Conservation (phyloP, 1,140 invertebrate genomes). For the Drosophila bipectinata region DNA sequence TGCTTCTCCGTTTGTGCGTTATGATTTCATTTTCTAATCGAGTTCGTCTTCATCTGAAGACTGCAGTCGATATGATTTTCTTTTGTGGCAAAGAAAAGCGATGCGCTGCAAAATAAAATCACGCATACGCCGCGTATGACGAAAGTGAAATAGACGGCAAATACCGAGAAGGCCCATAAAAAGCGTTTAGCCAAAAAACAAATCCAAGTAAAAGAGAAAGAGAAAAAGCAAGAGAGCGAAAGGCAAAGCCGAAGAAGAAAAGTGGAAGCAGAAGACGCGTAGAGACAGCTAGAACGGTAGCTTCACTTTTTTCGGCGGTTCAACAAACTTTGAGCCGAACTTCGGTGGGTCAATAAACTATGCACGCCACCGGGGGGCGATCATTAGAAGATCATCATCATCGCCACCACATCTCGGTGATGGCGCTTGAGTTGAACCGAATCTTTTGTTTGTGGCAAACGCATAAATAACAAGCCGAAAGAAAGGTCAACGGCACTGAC, state of each 20-base stretch:
- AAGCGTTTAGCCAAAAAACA: constrained; percentile 16
- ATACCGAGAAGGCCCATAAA: constrained; percentile 40
- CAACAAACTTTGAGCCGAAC: constrained; percentile 68
- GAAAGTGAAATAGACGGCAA: constrained; percentile 68
- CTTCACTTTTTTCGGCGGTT: constrained; percentile 77
- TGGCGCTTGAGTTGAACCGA: constrained; percentile 47
- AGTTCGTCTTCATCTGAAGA: constrained; percentile 49
- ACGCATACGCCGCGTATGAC: constrained; percentile 72
- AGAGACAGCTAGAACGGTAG: constrained; percentile 43
- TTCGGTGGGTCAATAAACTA: constrained; percentile 73
- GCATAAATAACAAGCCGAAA: constrained; percentile 52
- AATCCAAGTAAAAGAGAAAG: constrained; percentile 39
- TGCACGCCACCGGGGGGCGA: constrained; percentile 45
- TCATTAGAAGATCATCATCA: constrained; percentile 43
- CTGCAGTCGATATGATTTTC: constrained; percentile 53
- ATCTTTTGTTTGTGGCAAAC: constrained; percentile 59
- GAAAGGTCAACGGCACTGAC: constrained; percentile 63
- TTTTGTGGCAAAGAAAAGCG: constrained; percentile 49
- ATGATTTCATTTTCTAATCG: constrained; percentile 76
- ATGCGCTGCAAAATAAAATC: constrained; percentile 62
- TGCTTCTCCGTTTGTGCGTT: constrained; percentile 29
- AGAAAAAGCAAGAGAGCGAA: constrained; percentile 34
- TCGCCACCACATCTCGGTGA: constrained; percentile 20
- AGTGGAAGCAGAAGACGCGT: constrained; percentile 1
- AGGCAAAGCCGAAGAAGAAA: constrained; percentile 27